Evolutionary conservation across 37 sponge, comb jelly and placozoan genomes (phyloP).

Genomic region (Axinella damicornis): DNA sequence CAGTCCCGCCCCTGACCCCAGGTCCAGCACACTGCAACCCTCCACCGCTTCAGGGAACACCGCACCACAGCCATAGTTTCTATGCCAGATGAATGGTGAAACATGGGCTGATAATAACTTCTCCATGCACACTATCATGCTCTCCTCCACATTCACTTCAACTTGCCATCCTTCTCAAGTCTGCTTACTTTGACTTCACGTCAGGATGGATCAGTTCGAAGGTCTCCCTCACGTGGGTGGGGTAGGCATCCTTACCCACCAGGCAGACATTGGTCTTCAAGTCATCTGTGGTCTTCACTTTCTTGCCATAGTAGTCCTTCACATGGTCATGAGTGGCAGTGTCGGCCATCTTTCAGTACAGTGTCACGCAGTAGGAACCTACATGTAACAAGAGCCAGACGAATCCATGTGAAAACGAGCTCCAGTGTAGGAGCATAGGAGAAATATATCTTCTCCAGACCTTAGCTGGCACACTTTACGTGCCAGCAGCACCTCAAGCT

Average conservation of each 20-base stretch:
- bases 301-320: constrained; percentile 83
- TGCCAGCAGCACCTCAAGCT: no score
- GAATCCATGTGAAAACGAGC: no score
- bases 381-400: no score
- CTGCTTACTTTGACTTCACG: constrained; percentile 58
- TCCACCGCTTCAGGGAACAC: constrained; percentile 77
- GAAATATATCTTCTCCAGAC: no score
- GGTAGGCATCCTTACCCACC: constrained; percentile 11
- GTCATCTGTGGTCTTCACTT: constrained; percentile 44
- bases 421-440: no score
- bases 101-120: background rate
- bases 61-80: constrained; percentile 92
- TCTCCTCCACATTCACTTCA: no score
- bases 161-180: no score
- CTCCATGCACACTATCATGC: no score
- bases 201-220: constrained; percentile 65
- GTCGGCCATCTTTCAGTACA: background rate
- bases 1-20: constrained; percentile 83
- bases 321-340: constrained; percentile 43
- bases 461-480: no score
- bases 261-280: constrained; percentile 63
- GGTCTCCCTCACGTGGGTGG: constrained; percentile 42
- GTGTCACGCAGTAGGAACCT: background rate
- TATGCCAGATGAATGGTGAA: background rate
- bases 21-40: constrained; percentile 76